These are phyloP conservation scores for Beris morrisii DNA, from an alignment of 2,888 invertebrate genomes.

Conservation along the genomic window DNA sequence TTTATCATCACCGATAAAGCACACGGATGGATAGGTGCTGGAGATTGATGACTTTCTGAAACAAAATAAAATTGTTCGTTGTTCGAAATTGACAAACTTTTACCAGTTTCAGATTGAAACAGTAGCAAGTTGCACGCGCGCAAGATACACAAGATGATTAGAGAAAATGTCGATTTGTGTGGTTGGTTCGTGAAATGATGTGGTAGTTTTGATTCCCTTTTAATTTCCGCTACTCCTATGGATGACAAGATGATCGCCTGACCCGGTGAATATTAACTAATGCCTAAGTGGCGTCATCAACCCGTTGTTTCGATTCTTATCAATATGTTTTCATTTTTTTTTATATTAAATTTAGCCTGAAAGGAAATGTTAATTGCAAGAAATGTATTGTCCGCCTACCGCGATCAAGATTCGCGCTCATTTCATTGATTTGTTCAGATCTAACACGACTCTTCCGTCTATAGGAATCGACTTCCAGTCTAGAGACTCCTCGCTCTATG, in stretches of 20 bases:
- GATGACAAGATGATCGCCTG: background rate
- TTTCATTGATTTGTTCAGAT: background rate
- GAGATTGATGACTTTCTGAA: conserved; percentile 1
- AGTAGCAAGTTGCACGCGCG: too few species aligned
- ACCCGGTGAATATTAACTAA: too few species aligned
- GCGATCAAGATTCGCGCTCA: background rate
- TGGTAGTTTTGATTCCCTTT: too few species aligned
- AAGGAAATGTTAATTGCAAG: conserved; percentile 8
- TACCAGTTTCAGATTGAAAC: too few species aligned
- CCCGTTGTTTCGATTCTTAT: background rate
- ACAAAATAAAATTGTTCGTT: conserved; percentile 12
- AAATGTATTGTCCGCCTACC: background rate
- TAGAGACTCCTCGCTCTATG: background rate
- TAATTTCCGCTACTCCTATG: background rate
- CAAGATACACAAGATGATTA: too few species aligned
- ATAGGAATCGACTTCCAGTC: background rate
- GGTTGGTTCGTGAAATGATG: too few species aligned
- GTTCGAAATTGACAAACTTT: background rate
- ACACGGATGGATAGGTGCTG: too few species aligned
- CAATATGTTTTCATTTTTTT: background rate
- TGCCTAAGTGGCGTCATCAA: too few species aligned
- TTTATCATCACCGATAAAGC: too few species aligned
- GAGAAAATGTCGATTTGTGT: too few species aligned
- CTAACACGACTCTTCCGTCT: background rate
- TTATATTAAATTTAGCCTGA: background rate